Percentiles rank a stretch among this genome's conserved stretches.
Conservation (phyloP, 2,888 invertebrate species). For the Harpalus rubripes region DNA sequence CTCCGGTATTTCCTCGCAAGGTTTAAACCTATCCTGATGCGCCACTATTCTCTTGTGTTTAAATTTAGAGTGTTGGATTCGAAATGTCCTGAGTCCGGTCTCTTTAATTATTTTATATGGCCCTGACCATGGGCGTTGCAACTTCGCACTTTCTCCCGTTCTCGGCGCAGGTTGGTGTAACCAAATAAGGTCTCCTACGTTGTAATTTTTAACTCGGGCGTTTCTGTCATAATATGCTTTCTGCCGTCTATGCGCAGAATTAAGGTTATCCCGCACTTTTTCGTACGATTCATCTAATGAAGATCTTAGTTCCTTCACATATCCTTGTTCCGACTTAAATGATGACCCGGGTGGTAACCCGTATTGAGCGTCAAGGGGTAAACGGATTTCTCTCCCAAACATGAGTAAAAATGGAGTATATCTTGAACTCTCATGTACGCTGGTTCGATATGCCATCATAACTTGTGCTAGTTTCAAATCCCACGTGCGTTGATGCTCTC, state of each 20-base stretch:
- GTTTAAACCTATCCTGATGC: constrained; percentile 27
- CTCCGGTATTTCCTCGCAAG: not conserved
- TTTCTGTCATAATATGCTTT: constrained; percentile 33
- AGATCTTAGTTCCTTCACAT: constrained; percentile 12
- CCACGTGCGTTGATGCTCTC: constrained; percentile 37
- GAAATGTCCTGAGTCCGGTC: constrained; percentile 36
- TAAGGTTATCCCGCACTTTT: not conserved
- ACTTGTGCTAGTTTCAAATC: constrained; percentile 52
- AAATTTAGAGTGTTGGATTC: constrained; percentile 31
- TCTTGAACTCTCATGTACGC: constrained; percentile 42
- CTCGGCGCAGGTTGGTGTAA: constrained; percentile 27
- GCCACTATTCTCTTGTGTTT: constrained; percentile 36
- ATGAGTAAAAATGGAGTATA: constrained; percentile 52
- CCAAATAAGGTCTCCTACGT: constrained; percentile 22
- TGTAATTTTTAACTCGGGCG: not conserved
- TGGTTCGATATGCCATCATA: constrained; percentile 51
- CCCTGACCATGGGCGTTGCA: constrained; percentile 40
- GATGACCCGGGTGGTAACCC: constrained; percentile 17
- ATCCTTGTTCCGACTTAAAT: constrained; percentile 18
- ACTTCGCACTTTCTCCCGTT: constrained; percentile 10
- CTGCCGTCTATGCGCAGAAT: constrained; percentile 13
- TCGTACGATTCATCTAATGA: constrained; percentile 21
- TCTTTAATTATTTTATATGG: constrained; percentile 20
- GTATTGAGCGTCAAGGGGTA: constrained; percentile 42
- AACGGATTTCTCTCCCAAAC: constrained; percentile 37